These are phyloP conservation scores for Monopis laevigella DNA, from an alignment of 2,888 invertebrate species.

Conservation along the genomic window DNA sequence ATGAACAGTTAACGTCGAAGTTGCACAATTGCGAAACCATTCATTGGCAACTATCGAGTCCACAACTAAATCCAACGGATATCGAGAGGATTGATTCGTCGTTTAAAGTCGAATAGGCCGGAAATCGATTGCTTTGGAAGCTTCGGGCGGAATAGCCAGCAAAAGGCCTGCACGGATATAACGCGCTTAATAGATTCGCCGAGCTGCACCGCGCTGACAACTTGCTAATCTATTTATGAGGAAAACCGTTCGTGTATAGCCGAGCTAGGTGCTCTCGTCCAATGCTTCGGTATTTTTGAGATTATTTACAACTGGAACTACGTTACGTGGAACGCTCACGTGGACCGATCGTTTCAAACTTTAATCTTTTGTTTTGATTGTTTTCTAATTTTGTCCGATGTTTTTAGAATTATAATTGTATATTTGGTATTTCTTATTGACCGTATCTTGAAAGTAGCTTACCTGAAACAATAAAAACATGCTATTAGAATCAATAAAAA, in stretches of 20 bases:
- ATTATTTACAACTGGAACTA: conserved; percentile 15
- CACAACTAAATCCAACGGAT: conserved; percentile 59
- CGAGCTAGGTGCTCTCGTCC: conserved; percentile 13
- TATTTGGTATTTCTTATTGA: too few relatives aligned
- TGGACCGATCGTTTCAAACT: too few relatives aligned
- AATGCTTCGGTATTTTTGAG: conserved; percentile 14
- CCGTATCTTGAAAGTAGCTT: conserved; percentile 5
- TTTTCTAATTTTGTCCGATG: too few relatives aligned
- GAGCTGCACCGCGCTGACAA: conserved; percentile 50
- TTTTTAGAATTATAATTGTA: too few relatives aligned
- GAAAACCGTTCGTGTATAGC: conserved; percentile 34
- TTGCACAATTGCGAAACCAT: conserved; percentile 8
- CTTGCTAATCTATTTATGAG: conserved; percentile 63
- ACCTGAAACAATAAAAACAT: conserved; percentile 19
- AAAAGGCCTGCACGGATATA: conserved; percentile 50
- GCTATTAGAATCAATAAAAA: conserved; percentile 17
- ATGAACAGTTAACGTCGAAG: conserved; percentile 9
- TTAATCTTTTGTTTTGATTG: too few relatives aligned
- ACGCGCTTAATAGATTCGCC: conserved; percentile 65
- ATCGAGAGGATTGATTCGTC: conserved; percentile 54
- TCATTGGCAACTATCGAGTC: conserved; percentile 36
- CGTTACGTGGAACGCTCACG: conserved; percentile 5
- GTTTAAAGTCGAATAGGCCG: conserved; percentile 65
- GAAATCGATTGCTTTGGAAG: conserved; percentile 65
- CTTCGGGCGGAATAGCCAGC: conserved; percentile 51